A percentile compares a stretch with the other conserved stretches of the same genome.
Evolutionary conservation across 2,888 invertebrate genomes (phyloP).

Genomic region (Phorcus lineatus): DNA sequence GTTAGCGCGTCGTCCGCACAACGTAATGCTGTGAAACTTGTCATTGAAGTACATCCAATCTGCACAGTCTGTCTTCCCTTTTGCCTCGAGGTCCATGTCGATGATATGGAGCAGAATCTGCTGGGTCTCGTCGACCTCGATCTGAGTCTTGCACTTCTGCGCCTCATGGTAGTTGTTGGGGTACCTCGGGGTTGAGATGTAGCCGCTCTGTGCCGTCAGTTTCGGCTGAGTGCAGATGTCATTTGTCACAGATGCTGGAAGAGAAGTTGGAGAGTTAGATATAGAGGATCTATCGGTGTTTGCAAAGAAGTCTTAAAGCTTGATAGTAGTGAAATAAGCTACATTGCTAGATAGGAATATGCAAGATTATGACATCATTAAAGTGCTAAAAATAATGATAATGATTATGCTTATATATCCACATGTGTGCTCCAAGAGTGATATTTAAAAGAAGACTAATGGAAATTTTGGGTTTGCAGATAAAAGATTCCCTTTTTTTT

Average conservation of each 20-base stretch:
- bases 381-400: no score
- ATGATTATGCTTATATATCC: no score
- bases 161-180: slow-evolving; percentile 53
- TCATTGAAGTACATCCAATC: slow-evolving; percentile 67
- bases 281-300: no score
- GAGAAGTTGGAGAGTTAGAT: not conserved
- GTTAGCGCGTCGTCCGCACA: slow-evolving; percentile 65
- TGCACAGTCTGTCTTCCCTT: slow-evolving; percentile 57
- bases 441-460: no score
- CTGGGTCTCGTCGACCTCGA: slow-evolving; percentile 55
- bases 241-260: slow-evolving; percentile 57
- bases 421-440: no score
- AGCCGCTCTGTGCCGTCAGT: slow-evolving; percentile 59
- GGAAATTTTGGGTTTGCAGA: no score
- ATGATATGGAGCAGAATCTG: slow-evolving; percentile 64
- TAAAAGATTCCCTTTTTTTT: no score
- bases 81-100: slow-evolving; percentile 64
- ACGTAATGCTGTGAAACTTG: slow-evolving; percentile 58
- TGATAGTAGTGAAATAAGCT: no score
- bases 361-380: no score
- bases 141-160: slow-evolving; percentile 54
- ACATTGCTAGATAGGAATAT: no score
- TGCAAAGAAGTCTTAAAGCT: no score
- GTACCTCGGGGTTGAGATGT: slow-evolving; percentile 68
- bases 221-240: slow-evolving; percentile 58